Evolutionary conservation across 1,140 invertebrate genomes (phyloP).

Genomic region (Drosophila lacteicornis): DNA sequence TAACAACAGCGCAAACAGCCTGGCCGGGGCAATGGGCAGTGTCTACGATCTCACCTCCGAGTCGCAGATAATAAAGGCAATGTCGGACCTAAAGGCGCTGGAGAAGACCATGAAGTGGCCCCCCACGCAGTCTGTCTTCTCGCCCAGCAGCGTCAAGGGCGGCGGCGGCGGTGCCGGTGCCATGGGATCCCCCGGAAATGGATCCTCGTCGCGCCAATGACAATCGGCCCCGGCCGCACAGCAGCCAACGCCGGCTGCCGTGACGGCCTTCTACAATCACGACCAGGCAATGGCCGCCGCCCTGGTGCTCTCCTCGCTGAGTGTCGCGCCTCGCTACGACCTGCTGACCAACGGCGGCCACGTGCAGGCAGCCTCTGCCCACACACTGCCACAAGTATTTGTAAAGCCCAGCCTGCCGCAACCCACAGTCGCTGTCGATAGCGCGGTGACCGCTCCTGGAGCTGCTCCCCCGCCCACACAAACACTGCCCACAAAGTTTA

Average conservation of each 20-base stretch:
- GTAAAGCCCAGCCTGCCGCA: constrained; percentile 73
- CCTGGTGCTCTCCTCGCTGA: constrained; percentile 76
- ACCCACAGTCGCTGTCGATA: constrained; percentile 23
- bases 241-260: constrained; percentile 52
- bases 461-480: constrained; percentile 40
- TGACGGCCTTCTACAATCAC: constrained; percentile 80
- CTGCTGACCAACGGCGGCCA: constrained; percentile 40
- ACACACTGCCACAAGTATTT: constrained; percentile 84
- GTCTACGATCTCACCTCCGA: constrained; percentile 50
- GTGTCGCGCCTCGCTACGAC: constrained; percentile 63
- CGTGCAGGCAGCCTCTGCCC: constrained; percentile 17
- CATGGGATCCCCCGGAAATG: constrained; percentile 18
- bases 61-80: constrained; percentile 54
- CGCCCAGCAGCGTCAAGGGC: constrained; percentile 28
- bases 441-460: constrained; percentile 16
- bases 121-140: constrained; percentile 15
- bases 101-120: constrained; percentile 63
- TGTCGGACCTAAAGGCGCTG: constrained; percentile 52
- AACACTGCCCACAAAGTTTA: constrained; percentile 70
- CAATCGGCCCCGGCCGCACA: constrained; percentile 65
- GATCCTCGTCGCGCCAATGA: constrained; percentile 70
- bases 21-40: constrained; percentile 4
- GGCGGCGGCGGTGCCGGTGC: constrained; percentile 1
- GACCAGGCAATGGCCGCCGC: constrained; percentile 77
- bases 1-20: constrained; percentile 18